Evolutionary conservation across 2,888 invertebrate genomes (phyloP), one percentile per base, ranked within the genome.

Genomic region (Malacosoma neustria): DNA sequence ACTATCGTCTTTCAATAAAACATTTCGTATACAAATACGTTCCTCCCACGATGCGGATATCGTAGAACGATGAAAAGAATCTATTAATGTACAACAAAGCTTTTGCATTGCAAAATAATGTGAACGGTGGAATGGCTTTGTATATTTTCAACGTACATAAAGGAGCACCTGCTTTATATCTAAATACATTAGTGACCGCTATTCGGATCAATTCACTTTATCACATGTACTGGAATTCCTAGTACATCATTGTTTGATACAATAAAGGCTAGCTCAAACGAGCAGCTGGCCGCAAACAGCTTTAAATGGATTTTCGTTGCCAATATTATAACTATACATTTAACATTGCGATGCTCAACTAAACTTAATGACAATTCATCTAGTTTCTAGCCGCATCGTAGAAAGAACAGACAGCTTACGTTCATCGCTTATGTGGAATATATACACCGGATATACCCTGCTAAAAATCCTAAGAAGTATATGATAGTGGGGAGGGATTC

Each of bases 121-220:
- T 5, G 22, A 22, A 22, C 22, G 9, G 22, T 22, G 9, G 22
- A 22, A 22, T 22, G 22, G 22, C 22, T 6, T 22, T 22, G 22
- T 22, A 13, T 38, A 36, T 30, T 13, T 15, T 35, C 32, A 42
- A 39, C 29, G 13, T 22, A 42, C 41, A 43, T 38, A 35, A 39
- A 41, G 46, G 39, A 39, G 43, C 48, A 46, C 51, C 41, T 49
- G 44, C 39, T 51, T 46, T 35, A 32, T 51, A 44, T 51, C 41
- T 34, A 45, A 45, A 45, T 37, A 47, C 52, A 57, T 57, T 51
- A 55, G 45, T 22, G 35, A 38, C 40, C n/a, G 30, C 29, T 36
- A 33, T 42, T 40, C 40, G 33, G 35, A 42, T 44, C 39, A 39
- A 46, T 48, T 43, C 33, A 15, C 40, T 41, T 44, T 46, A 56